Conservation (phyloP, 2,888 invertebrate species). For the Melanophora roralis region DNA sequence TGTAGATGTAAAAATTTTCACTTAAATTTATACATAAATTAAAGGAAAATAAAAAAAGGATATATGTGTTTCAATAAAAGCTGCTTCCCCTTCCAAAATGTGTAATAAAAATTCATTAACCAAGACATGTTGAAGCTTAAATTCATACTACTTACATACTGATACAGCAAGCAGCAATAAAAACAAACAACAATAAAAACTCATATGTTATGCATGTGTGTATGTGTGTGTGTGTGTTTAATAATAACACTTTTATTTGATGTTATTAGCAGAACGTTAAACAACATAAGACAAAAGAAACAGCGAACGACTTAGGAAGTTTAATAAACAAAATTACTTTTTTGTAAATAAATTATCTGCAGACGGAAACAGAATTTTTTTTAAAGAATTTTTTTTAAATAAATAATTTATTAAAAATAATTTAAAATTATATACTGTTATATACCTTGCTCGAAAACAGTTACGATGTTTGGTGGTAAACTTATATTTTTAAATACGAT, state of each 20-base stretch:
- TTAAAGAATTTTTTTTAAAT: too few relatives aligned
- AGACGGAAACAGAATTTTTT: too few relatives aligned
- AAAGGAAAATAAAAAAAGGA: background rate
- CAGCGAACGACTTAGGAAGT: too few relatives aligned
- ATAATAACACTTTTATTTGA: conserved; percentile 2
- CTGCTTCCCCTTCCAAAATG: conserved; percentile 1
- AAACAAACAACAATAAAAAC: background rate
- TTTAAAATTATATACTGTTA: too few relatives aligned
- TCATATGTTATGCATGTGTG: background rate
- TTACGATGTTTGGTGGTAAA: too few relatives aligned
- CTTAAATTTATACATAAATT: background rate
- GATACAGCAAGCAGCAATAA: background rate
- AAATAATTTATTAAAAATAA: too few relatives aligned
- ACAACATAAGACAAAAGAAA: too few relatives aligned
- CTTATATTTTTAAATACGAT: too few relatives aligned
- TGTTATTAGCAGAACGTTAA: background rate
- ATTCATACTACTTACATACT: background rate
- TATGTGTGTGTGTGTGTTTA: background rate
- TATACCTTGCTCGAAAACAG: too few relatives aligned
- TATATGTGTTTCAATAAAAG: conserved; percentile 7
- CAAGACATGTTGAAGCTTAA: conserved; percentile 24
- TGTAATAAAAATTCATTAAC: conserved; percentile 31
- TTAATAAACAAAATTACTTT: too few relatives aligned
- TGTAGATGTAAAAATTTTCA: background rate
- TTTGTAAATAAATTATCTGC: too few relatives aligned